Evolutionary conservation across 1,140 invertebrate genomes (phyloP), one percentile per base, ranked within the genome.

Genomic region (Drosophila busckii): DNA sequence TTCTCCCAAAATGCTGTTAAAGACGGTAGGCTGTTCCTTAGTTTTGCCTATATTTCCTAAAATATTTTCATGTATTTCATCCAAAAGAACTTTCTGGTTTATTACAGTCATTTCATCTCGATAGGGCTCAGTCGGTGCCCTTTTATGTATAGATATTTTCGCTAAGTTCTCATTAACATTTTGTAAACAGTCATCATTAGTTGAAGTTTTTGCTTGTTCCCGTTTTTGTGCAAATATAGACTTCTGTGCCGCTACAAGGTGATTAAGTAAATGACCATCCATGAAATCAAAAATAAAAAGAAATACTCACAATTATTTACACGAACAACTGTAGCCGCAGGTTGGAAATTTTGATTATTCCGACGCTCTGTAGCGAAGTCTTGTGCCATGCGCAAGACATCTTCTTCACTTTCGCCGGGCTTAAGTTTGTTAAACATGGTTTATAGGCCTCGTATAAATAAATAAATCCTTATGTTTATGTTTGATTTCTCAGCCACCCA

Each of bases 321-420:
- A 65, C 90, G 90, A 4, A 91, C 87, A 28, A 92, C 86, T 70
- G 90, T 90, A 1, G 91, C 91, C 1, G 92, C 89, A 1, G 91
- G 90, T 38, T 89, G 85, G 9, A 89, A 75, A 34, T 88, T 86
- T 13, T 76, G 69, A 63, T 89, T 88, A 25, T 88, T 88, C 7
- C 66, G 65, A 50, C 90, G 89, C 63, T 90, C 88, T 13, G 88
- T 75, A 1, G 92, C 65, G 68, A 92, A 94, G 40, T 92, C 91
- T 55, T 92, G 90, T 70, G 94, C 93, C 89, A 93, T 90, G 26
- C 88, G 89, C 9, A 94, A 88, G 28, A 94, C 88, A 66, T 94
- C 92, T 12, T 93, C 90, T 61, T 94, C 93, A 17, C 84, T 89
- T 68, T 94, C 93, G 2, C 88, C 88, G 1, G 89, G 89, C 61